These are phyloP conservation scores for Sebastes trivittatus DNA, from an alignment of 2,797 vertebrate species.

Conservation along the genomic window DNA sequence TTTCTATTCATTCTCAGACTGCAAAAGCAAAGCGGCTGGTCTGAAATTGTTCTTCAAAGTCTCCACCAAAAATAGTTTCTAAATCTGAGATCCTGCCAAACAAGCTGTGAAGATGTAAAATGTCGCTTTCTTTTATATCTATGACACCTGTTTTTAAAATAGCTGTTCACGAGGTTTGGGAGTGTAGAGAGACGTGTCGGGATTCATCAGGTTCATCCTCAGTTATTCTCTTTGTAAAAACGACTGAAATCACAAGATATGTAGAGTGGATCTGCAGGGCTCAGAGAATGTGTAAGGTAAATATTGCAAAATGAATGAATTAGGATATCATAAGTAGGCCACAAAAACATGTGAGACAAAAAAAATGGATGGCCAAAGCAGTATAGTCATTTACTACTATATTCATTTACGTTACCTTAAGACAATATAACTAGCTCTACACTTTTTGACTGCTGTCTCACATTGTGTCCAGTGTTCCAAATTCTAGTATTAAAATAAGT, in stretches of 20 bases:
- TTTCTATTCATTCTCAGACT: neutral
- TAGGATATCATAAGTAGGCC: neutral
- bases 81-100: neutral
- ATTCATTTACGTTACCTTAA: neutral
- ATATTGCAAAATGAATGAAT: neutral
- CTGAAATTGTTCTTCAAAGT: neutral
- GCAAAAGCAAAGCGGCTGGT: neutral
- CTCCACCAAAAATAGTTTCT: neutral
- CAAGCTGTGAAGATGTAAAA: neutral
- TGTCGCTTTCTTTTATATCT: neutral
- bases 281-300: neutral
- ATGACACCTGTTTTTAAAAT: neutral
- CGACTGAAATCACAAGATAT: neutral
- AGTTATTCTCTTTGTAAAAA: neutral
- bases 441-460: neutral
- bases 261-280: neutral
- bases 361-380: fast-evolving
- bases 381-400: neutral
- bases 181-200: neutral
- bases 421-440: neutral
- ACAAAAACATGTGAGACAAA: neutral
- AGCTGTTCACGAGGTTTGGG: neutral
- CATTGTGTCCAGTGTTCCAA: neutral
- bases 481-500: neutral
- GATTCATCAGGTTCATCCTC: neutral